These are phyloP conservation scores for Anhinga rufa DNA, from an alignment of 2,113 vertebrate genomes.

Conservation along the genomic window DNA sequence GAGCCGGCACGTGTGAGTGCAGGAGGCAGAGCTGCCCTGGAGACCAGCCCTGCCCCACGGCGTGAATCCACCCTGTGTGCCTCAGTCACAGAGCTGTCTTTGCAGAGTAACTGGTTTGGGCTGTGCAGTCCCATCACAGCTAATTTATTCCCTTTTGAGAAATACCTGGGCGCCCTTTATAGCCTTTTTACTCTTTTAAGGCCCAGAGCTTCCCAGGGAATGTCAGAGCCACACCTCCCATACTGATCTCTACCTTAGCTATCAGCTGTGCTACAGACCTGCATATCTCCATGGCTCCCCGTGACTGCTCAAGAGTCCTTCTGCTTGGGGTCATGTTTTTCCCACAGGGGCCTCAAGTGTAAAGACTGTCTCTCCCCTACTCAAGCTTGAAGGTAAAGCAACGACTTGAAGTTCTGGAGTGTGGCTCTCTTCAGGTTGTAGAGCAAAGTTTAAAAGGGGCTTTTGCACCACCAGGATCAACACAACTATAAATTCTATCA, in stretches of 20 bases:
- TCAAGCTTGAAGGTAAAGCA: neutral
- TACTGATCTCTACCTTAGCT: neutral
- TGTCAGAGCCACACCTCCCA: neutral
- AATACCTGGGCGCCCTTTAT: neutral
- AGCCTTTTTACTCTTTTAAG: neutral
- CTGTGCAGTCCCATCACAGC: neutral
- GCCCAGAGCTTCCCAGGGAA: neutral
- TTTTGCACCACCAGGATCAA: neutral
- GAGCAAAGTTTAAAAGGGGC: neutral
- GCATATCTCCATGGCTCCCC: fast-evolving
- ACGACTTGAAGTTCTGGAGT: neutral
- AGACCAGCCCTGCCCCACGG: neutral
- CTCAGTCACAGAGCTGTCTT: neutral
- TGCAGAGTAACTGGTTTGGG: neutral
- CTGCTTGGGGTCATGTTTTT: neutral
- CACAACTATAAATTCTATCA: neutral
- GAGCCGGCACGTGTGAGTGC: neutral
- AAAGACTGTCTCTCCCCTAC: neutral
- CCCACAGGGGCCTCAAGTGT: neutral
- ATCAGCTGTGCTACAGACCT: neutral
- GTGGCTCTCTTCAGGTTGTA: neutral
- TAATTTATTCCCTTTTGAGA: neutral
- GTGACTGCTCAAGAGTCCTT: neutral
- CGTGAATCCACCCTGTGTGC: neutral
- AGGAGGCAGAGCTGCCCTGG: neutral